Evolutionary conservation across 2,113 vertebrate genomes (phyloP), one percentile per base, ranked within the genome.

Genomic region (Scartelaos histophorus): DNA sequence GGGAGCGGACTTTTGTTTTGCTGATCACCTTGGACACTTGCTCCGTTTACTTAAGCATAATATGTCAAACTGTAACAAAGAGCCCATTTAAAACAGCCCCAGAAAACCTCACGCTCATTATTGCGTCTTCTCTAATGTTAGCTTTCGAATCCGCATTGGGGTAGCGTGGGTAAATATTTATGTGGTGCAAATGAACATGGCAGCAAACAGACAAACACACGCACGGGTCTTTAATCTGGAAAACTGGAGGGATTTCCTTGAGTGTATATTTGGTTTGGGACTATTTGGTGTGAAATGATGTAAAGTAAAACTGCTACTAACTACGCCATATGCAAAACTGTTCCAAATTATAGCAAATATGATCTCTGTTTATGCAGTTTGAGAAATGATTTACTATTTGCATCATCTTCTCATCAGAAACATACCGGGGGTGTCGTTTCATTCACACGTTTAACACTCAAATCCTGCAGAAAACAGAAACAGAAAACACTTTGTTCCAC

Each of bases 1-100:
- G 85, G 82, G 84, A 86, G 73, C 86, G 85, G 84, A 85, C 87
- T 79, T 88, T 87, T 84, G 83, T 88, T 88, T 83, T 89, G 85
- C 75, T 88, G 86, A 89, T 88, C 82, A 75, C 85, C 72, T 67
- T 56, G 43, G 12, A 81, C 83, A 88, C 71, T 82, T 78, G 81
- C 80, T 84, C 65, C 85, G 82, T 87, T 84, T 86, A 87, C 75
- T 81, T 85, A 82, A 78, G 75, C 22, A 84, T 74, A 76, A 81
- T 82, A 87, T 86, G 81, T 66, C 73, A 49, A 45, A 68, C 76
- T 78, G 66, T 74, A 73, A 89, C 89, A 24, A 91, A 88, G 79
- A 73, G 65, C 17, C 76, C 82, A 75, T 87, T 90, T 87, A 81
- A 78, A 77, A 35, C 80, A 76, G 87, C 87, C 88, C 81, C 78